Evolutionary conservation across 1,140 invertebrate species (phyloP).

Genomic region (Thrips palmi): DNA sequence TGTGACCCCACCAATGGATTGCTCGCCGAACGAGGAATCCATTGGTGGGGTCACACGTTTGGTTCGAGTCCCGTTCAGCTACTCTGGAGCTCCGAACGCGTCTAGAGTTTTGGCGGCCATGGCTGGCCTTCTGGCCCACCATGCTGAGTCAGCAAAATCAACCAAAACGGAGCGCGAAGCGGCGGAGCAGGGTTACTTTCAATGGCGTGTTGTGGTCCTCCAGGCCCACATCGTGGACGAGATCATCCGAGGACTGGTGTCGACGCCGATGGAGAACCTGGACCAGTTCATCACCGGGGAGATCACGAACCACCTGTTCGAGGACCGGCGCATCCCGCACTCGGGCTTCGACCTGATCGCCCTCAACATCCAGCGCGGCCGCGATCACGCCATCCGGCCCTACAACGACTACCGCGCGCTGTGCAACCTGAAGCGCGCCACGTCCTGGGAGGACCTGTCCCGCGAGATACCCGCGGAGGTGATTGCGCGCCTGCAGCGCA

Average conservation of each 20-base stretch:
- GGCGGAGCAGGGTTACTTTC: too few species aligned
- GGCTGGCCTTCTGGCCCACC: too few species aligned
- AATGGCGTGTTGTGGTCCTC: too few species aligned
- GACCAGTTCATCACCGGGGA: slow-evolving; percentile 84
- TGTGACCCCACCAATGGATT: too few species aligned
- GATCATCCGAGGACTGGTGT: slow-evolving; percentile 67
- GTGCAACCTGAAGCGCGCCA: slow-evolving; percentile 53
- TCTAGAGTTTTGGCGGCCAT: too few species aligned
- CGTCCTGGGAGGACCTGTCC: slow-evolving; percentile 55
- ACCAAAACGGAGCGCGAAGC: too few species aligned
- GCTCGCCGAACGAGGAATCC: too few species aligned
- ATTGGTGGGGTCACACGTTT: neutral
- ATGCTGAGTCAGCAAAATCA: too few species aligned
- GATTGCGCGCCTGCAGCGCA: slow-evolving; percentile 36
- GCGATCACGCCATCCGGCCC: slow-evolving; percentile 75
- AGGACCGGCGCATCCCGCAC: slow-evolving; percentile 33
- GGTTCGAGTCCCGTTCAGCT: too few species aligned
- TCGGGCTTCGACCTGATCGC: slow-evolving; percentile 73
- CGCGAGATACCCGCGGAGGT: slow-evolving; percentile 44
- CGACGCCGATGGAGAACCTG: slow-evolving; percentile 81
- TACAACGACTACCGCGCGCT: slow-evolving; percentile 66
- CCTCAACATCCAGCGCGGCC: slow-evolving; percentile 69
- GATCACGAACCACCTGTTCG: slow-evolving; percentile 74
- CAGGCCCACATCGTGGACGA: slow-evolving; percentile 69
- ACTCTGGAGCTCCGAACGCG: too few species aligned